A percentile compares a stretch with the other conserved stretches of the same genome.
Conservation (phyloP, 2,797 vertebrate genomes). For the Semotilus atromaculatus region DNA sequence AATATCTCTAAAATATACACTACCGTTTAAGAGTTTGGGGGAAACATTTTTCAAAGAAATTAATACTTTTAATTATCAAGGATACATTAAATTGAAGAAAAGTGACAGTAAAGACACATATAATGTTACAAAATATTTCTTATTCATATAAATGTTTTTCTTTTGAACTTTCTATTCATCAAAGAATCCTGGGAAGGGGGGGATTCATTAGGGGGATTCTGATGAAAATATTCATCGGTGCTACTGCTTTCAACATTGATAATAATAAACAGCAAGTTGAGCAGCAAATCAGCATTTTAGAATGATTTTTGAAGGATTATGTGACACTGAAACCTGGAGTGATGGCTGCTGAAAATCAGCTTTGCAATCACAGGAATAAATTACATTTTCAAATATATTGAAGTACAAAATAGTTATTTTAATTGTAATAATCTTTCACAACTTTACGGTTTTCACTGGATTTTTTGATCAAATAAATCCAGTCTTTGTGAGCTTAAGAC, state of each 20-base stretch:
- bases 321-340: background rate
- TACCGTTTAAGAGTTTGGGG: background rate
- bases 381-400: background rate
- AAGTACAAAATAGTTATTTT: background rate
- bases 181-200: too few relatives aligned
- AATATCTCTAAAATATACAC: background rate
- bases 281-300: background rate
- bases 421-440: background rate
- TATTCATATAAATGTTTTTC: background rate
- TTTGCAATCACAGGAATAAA: background rate
- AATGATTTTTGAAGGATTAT: background rate
- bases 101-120: background rate
- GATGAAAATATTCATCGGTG: too few relatives aligned
- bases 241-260: background rate
- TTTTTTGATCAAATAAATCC: background rate
- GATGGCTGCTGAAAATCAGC: background rate
- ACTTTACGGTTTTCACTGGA: background rate
- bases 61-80: background rate
- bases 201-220: too few relatives aligned
- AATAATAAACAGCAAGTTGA: background rate
- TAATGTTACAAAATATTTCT: background rate
- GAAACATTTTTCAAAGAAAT: too few relatives aligned
- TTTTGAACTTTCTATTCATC: too few relatives aligned
- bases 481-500: background rate
- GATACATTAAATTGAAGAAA: background rate